Base-by-base conservation (phyloP, 2,113 vertebrate genomes). In the Ramphastos sulfuratus region DNA sequence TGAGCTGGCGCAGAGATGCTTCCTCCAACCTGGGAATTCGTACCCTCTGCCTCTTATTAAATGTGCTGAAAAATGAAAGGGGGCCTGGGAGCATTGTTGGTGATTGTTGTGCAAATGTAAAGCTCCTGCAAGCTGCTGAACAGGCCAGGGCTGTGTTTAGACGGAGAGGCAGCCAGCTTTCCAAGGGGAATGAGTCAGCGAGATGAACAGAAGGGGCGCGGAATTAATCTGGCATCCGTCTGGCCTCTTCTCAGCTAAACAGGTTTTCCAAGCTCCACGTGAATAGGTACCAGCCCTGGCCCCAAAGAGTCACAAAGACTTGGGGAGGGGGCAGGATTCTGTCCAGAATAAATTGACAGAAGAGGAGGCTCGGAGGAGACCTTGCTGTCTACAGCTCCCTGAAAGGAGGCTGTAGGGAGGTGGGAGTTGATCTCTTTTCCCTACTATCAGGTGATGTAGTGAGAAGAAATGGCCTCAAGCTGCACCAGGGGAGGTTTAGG, bases 131-230 rank as follows among this genome's bases (percentile, higher is more conserved):
- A 92, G 85, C 96, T 81, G 89, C 74, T 91, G 46, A 67, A 33
- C 93, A 95, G 95, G 92, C 90, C 94, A 89, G 87, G 19, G 82
- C 92, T 93, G 80, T 94, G 89, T 95, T 96, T 94, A 93, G 89
- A 88, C 9, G 73, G 75, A 46, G 95, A 94, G 91, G 93, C 96
- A 95, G 95, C 95, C 90, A 89, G 96, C 92, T 96, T 90, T 95
- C 96, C 95, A 90, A 93, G 93, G 86, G 95, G 93, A 92, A 90
- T 96, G 96, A 97, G 95, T 96, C 94, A 95, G 96, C 96, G 42
- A n/a, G 28, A 67, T 18, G 95, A 97, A 93, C 93, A 96, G 92
- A 87, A 96, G 90, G 94, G 94, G 87, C 56, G 77, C 73, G 58
- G 87, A 70, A 96, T 95, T 94, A 80, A 94, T 94, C 94, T 95